A percentile compares a stretch with the other conserved stretches of the same genome.
phyloP scores from a whole-genome alignment of 2,888 invertebrate genomes.

The Hetaerina titia region DNA sequence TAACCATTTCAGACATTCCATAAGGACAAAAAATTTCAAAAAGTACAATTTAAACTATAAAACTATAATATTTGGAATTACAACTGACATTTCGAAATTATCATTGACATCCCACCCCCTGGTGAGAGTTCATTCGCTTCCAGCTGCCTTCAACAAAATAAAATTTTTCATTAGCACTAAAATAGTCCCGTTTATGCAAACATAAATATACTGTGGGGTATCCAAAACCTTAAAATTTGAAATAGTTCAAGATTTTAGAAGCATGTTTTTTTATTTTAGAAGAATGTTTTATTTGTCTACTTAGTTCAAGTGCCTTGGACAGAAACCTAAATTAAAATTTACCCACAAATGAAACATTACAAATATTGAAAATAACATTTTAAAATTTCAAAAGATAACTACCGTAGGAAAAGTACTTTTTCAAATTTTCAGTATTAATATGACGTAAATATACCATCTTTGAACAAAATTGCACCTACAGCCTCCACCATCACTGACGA shows the following conservation, averaged over 20 bases:
- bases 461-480: conserved; percentile 55
- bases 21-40: not conserved
- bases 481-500: conserved; percentile 61
- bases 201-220: not conserved
- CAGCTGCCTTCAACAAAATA: not conserved
- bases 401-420: not conserved
- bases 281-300: not conserved
- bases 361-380: not conserved
- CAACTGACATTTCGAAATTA: not conserved
- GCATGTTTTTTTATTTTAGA: not conserved
- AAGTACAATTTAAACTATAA: not conserved
- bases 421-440: not conserved
- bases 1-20: not conserved
- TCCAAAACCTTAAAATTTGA: not conserved
- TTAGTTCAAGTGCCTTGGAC: not conserved
- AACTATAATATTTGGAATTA: not conserved
- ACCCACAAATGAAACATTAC: not conserved
- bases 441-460: conserved; percentile 28
- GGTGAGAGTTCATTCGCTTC: not conserved
- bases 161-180: not conserved
- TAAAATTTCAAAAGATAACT: not conserved
- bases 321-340: not conserved
- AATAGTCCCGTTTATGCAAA: not conserved
- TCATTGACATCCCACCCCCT: not conserved
- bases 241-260: not conserved